Evolutionary conservation across 2,888 invertebrate species (phyloP), one percentile per base, ranked within the genome.

Genomic region (Polydrusus pterygomalis): DNA sequence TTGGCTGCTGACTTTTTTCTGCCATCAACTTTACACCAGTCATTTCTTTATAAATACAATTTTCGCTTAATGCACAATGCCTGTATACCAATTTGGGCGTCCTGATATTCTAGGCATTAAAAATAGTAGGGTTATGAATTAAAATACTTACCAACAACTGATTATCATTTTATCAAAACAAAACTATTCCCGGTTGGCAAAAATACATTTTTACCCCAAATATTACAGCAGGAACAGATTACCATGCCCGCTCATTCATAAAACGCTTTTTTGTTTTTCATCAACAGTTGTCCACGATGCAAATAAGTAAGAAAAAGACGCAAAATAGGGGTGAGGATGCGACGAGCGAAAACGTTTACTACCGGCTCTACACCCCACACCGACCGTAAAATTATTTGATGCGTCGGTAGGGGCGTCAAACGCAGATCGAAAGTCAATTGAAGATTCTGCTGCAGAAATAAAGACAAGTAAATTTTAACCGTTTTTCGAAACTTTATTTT

Each of bases 361-460:
- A 60, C 38, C 34, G 58, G 58, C 58, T 17, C 38, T 60, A 60
- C 17, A 60, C 58, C 58, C 58, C 38, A 60, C 11, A 60, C 58
- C 58, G 38, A 17, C 54, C 54, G 54, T 38, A 60, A 60, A 60
- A 34, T 60, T 60, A 38, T 38, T 18, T 60, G 58, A 34, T 17
- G 58, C 58, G 34, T 38, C 38, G 18, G 34, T 38, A 15, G 18
- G 10, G 58, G 58, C 38, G 58, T 60, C 58, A 60, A 34, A 60
- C 15, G 18, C 58, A 60, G 38, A 60, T 60, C 34, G 58, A 60
- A 58, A 60, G 38, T 34, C 58, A 38, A 60, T 60, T 60, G 58
- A 60, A 60, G 38, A 38, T 17, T 17, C 40, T 15, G 5, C n/a
- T 34, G 34, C 34, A 34, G 8, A 56, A 34, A 34, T 15, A 18